phyloP scores from a whole-genome alignment of 2,888 invertebrate genomes.

The Acrocyrtus sp. region DNA sequence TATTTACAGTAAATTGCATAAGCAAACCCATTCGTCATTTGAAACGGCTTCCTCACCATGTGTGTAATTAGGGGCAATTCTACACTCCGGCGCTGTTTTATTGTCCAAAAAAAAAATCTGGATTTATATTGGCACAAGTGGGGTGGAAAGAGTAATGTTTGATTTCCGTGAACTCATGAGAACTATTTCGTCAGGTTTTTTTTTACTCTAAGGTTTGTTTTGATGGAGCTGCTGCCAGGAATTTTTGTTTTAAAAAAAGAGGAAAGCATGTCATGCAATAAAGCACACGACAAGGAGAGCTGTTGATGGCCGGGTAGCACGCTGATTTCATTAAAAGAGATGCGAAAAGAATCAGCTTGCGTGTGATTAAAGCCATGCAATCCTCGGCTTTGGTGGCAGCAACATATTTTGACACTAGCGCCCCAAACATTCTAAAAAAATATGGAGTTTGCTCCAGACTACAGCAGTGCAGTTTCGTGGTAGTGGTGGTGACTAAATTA shows the following conservation, averaged over 20 bases:
- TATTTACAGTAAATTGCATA: no score
- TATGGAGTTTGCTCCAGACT: not conserved
- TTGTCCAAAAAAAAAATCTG: constrained; percentile 31
- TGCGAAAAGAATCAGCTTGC: constrained; percentile 63
- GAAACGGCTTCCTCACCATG: no score
- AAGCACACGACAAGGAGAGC: constrained; percentile 24
- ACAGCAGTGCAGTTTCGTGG: no score
- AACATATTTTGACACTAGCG: constrained; percentile 58
- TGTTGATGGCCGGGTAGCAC: constrained; percentile 50
- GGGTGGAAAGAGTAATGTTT: constrained; percentile 10
- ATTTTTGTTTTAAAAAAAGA: not conserved
- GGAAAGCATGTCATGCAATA: constrained; percentile 1
- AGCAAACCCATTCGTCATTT: no score
- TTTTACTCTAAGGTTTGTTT: no score
- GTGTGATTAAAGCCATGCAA: constrained; percentile 62
- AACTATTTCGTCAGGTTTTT: no score
- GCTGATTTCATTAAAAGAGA: constrained; percentile 63
- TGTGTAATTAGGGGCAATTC: constrained; percentile 34
- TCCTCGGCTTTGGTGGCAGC: constrained; percentile 61
- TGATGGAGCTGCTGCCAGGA: not conserved
- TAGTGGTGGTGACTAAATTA: not conserved
- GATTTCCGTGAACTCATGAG: constrained; percentile 21
- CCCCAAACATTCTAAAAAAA: constrained; percentile 17
- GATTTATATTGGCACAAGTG: no score
- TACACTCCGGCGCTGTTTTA: constrained; percentile 19